These are phyloP conservation scores for Sinelater perroti DNA, from an alignment of 2,888 invertebrate species.

Conservation along the genomic window DNA sequence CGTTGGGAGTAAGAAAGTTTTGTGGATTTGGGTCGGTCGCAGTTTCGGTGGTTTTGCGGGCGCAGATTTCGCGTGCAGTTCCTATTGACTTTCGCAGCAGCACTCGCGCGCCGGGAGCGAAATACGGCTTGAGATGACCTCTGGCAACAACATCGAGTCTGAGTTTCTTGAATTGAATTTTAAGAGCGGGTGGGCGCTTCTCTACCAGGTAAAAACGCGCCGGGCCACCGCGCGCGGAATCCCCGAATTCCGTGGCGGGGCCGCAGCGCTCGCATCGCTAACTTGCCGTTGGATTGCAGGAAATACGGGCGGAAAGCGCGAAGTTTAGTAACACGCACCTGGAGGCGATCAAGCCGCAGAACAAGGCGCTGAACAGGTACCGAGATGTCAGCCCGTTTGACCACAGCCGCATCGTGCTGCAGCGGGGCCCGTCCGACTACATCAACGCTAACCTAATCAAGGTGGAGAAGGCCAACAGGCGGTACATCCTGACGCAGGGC, in stretches of 20 bases:
- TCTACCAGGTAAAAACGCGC: constrained; percentile 75
- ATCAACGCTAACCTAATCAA: constrained; percentile 94
- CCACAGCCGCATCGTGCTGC: constrained; percentile 85
- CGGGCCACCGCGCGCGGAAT: too few relatives aligned
- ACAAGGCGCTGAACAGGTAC: constrained; percentile 88
- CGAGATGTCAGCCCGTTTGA: constrained; percentile 96
- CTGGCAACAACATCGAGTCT: constrained; percentile 69
- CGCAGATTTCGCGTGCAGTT: constrained; percentile 23
- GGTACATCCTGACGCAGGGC: constrained; percentile 96
- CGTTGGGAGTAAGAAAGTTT: constrained; percentile 37
- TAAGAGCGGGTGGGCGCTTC: constrained; percentile 74
- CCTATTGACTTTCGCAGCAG: constrained; percentile 19
- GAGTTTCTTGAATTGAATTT: constrained; percentile 77
- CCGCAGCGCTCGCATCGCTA: too few relatives aligned
- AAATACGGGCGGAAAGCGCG: constrained; percentile 76
- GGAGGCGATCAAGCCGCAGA: constrained; percentile 80
- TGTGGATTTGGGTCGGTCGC: constrained; percentile 19
- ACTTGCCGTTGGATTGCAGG: constrained; percentile 65
- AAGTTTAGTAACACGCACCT: constrained; percentile 69
- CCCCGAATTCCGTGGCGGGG: too few relatives aligned
- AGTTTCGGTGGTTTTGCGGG: constrained; percentile 15
- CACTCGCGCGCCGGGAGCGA: constrained; percentile 20
- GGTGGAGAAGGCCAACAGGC: constrained; percentile 84
- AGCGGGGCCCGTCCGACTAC: constrained; percentile 81
- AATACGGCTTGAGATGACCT: constrained; percentile 44